Percentiles rank a stretch among this genome's conserved stretches.
phyloP scores from a whole-genome alignment of 1,140 invertebrate genomes.

The Nasonia longicornis region DNA sequence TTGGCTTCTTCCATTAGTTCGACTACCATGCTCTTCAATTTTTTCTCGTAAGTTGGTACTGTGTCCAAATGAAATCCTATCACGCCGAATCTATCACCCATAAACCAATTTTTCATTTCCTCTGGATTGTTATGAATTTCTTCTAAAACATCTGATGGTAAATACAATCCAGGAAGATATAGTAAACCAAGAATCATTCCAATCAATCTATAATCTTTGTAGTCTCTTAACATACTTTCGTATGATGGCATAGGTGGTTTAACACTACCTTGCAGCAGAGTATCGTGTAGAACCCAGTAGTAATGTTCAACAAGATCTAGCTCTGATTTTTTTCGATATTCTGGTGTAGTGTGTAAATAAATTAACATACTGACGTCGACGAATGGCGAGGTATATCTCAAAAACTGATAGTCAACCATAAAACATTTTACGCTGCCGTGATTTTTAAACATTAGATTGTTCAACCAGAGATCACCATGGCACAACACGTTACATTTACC shows the following conservation, averaged over 20 bases:
- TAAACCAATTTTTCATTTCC: not conserved
- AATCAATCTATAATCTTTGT: not conserved
- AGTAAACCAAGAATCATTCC: not conserved
- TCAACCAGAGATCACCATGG: constrained; percentile 28
- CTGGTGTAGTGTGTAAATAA: not conserved
- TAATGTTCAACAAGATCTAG: not conserved
- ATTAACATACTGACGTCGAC: constrained; percentile 15
- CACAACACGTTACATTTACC: constrained; percentile 19
- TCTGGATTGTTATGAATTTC: too few species aligned
- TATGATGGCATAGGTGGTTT: not conserved
- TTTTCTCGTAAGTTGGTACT: not conserved
- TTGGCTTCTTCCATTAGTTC: not conserved
- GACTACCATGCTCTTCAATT: not conserved
- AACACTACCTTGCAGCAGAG: not conserved
- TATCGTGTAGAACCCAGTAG: not conserved
- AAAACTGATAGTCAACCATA: constrained; percentile 34
- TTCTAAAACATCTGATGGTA: too few species aligned
- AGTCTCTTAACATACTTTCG: not conserved
- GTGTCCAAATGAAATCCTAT: not conserved
- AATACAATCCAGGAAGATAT: not conserved
- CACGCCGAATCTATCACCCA: not conserved
- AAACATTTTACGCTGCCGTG: not conserved
- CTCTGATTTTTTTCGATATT: not conserved
- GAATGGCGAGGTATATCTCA: constrained; percentile 24
- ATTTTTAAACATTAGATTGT: constrained; percentile 37